Conservation (phyloP, 2,797 vertebrate species). For the Syngnathus rostellatus region DNA sequence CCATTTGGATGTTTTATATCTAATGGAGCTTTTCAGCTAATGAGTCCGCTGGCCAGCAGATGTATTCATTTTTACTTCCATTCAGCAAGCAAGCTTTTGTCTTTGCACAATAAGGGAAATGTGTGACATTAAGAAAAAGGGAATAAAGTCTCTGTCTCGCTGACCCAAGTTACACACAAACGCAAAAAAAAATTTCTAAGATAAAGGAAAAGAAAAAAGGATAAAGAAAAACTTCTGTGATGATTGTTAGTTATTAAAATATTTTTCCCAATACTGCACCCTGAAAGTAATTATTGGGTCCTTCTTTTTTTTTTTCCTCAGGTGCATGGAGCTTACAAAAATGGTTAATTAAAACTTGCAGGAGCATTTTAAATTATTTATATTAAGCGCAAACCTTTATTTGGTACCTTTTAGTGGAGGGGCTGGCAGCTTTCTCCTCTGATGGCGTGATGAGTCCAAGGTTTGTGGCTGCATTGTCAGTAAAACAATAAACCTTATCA, state of each 20-base stretch:
- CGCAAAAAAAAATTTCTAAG: neutral
- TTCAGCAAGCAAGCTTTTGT: conserved; percentile 48
- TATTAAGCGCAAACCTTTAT: neutral
- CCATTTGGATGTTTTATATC: conserved; percentile 51
- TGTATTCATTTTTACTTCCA: conserved; percentile 52
- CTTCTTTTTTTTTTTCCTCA: too few relatives aligned
- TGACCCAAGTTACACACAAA: conserved; percentile 7
- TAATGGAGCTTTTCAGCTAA: conserved; percentile 67
- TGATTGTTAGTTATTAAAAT: too few relatives aligned
- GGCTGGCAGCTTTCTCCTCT: conserved; percentile 91
- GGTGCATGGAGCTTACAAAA: too few relatives aligned
- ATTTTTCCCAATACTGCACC: too few relatives aligned
- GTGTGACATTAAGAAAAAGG: conserved; percentile 39
- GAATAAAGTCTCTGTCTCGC: conserved; percentile 31
- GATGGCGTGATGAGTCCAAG: conserved; percentile 89
- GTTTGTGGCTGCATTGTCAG: conserved; percentile 77
- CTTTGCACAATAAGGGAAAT: conserved; percentile 45
- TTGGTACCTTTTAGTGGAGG: conserved; percentile 82
- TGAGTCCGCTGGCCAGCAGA: conserved; percentile 34
- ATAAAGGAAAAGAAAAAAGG: neutral
- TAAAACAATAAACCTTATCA: neutral
- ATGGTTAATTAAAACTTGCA: neutral
- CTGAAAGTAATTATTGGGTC: too few relatives aligned
- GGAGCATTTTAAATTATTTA: neutral
- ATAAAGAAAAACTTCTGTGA: too few relatives aligned